phyloP scores from a whole-genome alignment of 2,797 vertebrate species.

The Protonibea diacanthus region DNA sequence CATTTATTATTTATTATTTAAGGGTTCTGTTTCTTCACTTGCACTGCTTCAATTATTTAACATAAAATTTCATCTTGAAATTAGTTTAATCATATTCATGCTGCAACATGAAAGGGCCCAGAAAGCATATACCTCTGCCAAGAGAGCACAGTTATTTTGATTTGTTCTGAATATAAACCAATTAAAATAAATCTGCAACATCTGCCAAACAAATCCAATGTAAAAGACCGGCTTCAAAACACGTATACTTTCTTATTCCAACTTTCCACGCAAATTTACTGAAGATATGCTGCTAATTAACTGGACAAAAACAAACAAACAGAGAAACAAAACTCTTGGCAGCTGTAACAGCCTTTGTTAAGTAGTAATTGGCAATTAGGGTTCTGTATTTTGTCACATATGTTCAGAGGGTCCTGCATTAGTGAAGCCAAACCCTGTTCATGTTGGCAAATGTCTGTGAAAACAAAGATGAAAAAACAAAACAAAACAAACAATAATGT shows the following conservation, averaged over 20 bases:
- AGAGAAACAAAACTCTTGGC: too few relatives aligned
- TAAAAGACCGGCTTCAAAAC: not conserved
- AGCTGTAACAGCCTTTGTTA: not conserved
- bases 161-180: not conserved
- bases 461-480: not conserved
- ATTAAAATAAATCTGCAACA: not conserved
- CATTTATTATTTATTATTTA: not conserved
- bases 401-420: not conserved
- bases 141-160: not conserved
- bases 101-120: too few relatives aligned
- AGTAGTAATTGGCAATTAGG: slow-evolving; percentile 1
- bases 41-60: not conserved
- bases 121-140: not conserved
- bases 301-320: not conserved
- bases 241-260: not conserved
- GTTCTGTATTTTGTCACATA: not conserved
- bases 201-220: not conserved
- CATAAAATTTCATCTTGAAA: not conserved
- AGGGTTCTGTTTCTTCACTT: not conserved
- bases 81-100: not conserved
- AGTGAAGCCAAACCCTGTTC: not conserved
- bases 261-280: not conserved
- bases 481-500: too few relatives aligned
- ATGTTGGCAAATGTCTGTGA: not conserved
- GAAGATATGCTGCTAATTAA: slow-evolving; percentile 1